Evolutionary conservation across 2,888 invertebrate species (phyloP), one percentile per base, ranked within the genome.

Genomic region (Eristalis tenax): DNA sequence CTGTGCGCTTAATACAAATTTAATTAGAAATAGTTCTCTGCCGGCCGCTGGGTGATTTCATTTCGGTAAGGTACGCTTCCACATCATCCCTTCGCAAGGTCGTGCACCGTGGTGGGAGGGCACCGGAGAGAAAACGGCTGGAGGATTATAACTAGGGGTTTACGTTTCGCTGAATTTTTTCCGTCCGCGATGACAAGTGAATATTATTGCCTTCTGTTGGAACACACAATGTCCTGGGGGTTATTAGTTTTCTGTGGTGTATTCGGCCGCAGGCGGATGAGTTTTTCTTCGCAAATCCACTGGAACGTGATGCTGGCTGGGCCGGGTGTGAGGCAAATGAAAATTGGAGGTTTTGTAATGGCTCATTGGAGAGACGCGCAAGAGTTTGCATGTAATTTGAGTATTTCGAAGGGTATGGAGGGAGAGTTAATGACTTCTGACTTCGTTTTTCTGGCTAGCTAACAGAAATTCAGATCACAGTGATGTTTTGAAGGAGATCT

Each of bases 1-100:
- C 90, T 90, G 90, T 88, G 90, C 89, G 89, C 90, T 89, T 90
- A 90, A 90, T 90, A 90, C 89, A 90, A 90, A 90, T 90, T 90
- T 90, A 90, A 90, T 90, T 90, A 90, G 90, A 90, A 90, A 89
- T 87, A 87, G 87, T 87, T 87, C 83, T 79, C 66, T 26, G 61
- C 50, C 83, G 83, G 76, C 83, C 83, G 79, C 83, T 79, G 38
- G 75, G 79, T 76, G 83, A 79, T 83, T 83, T 71, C 61, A 71
- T 79, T 75, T 35, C 66, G 66, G 56, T 61, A 66, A 71, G 79
- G 79, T 83, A 76, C 69, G 78, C 71, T 79, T 57, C 75, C 71
- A 50, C n/a, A 70, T 77, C 69, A 69, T 66, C 74, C 83, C 66
- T 57, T 50, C 50, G 18, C 8, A 8, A 8, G n/a, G 50, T 6